Evolutionary conservation across 1,140 invertebrate species (phyloP), one percentile per base, ranked within the genome.

Genomic region (Kradibia gibbosae): DNA sequence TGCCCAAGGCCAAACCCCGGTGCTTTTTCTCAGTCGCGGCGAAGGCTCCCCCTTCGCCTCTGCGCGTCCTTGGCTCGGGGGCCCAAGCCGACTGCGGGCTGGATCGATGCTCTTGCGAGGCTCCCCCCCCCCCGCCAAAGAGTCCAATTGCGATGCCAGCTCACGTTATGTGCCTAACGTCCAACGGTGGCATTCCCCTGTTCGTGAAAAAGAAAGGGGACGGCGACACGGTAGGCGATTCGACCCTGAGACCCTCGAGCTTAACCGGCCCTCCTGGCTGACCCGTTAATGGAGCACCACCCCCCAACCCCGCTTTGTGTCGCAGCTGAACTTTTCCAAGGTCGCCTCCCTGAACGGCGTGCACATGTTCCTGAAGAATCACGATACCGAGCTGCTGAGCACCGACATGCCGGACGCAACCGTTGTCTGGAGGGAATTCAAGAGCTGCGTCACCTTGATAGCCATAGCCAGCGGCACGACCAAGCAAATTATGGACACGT

Each of bases 291-390:
- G n/a, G n/a, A n/a, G n/a, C n/a, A n/a, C n/a, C n/a, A n/a, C n/a
- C n/a, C n/a, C n/a, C n/a, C n/a, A n/a, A n/a, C n/a, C n/a, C n/a
- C n/a, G n/a, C n/a, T n/a, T n/a, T 31, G 15, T 31, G 73, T 93
- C 92, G 34, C 86, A 96, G 95, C 90, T 96, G 81, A 94, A 95
- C 10, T 96, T 96, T 89, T 95, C 95, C 34, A 93, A 95, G 72
- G 93, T 96, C 80, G 96, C 95, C n/a, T 95, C 95, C 3, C 86
- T 97, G 31, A 96, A 96, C 92, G 95, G 95, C 10, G 94, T 96
- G n/a, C 95, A 96, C 83, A 95, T 97, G 93, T 97, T 96, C 91
- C 93, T 95, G 1, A 95, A 95, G 86, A 94, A 94, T 4, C 94
- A 95, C 77, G 93, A 93, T 55, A 92, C 95, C 55, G 91, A 93